Percentiles rank a stretch among this genome's conserved stretches.
These are phyloP conservation scores for Tetanocera ferruginea DNA, from an alignment of 2,888 invertebrate genomes.

Conservation along the genomic window DNA sequence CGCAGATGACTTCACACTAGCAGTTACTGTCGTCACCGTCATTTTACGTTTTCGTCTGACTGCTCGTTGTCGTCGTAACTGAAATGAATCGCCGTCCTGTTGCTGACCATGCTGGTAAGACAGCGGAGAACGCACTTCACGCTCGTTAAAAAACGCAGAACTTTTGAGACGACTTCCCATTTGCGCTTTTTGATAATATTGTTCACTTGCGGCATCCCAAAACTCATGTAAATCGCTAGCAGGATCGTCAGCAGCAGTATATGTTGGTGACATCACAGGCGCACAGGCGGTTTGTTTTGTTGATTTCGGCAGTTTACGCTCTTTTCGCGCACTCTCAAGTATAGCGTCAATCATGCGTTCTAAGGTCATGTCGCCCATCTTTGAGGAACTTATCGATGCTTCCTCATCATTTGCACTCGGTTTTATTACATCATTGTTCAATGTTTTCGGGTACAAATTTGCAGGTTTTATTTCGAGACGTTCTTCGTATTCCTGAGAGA, in stretches of 20 bases:
- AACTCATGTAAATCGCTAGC: slow-evolving; percentile 69
- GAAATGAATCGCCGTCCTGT: slow-evolving; percentile 47
- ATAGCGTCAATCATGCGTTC: slow-evolving; percentile 70
- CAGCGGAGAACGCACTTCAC: slow-evolving; percentile 63
- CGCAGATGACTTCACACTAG: slow-evolving; percentile 60
- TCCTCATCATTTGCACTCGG: slow-evolving; percentile 41
- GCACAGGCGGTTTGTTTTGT: slow-evolving; percentile 37
- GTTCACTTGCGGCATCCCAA: slow-evolving; percentile 56
- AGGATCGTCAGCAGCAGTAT: slow-evolving; percentile 68
- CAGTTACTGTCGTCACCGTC: slow-evolving; percentile 52
- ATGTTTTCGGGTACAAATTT: no score
- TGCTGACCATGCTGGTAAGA: slow-evolving; percentile 36
- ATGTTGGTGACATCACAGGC: slow-evolving; percentile 62
- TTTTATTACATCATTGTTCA: not conserved
- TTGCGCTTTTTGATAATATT: slow-evolving; percentile 6
- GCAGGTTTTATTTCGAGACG: slow-evolving; percentile 2
- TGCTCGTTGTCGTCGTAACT: slow-evolving; percentile 62
- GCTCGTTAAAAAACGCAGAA: slow-evolving; percentile 52
- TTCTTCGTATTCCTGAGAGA: slow-evolving; percentile 50
- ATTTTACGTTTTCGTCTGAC: slow-evolving; percentile 65
- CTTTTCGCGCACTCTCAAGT: slow-evolving; percentile 67
- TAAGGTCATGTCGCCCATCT: slow-evolving; percentile 68
- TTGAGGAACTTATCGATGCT: slow-evolving; percentile 60
- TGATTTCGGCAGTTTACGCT: slow-evolving; percentile 52
- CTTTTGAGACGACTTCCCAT: not conserved